Conservation (phyloP, 1,140 invertebrate species). For the Drosophila ironensis region DNA sequence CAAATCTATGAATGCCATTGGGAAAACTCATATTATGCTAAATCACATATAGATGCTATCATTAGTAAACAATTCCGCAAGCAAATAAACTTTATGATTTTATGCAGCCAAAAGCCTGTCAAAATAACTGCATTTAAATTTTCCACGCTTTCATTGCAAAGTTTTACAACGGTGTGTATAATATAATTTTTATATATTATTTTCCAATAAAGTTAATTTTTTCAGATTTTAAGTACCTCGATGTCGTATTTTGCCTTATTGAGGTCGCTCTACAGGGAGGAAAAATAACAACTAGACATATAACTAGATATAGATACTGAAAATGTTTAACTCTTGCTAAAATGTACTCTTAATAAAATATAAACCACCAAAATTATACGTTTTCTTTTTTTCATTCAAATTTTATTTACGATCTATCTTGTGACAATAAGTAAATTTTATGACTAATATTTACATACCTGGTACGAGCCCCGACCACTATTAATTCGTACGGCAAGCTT, state of each 20-base stretch:
- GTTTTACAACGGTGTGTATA: constrained; percentile 65
- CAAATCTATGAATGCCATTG: constrained; percentile 69
- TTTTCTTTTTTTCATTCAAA: too few species aligned
- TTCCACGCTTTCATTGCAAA: constrained; percentile 72
- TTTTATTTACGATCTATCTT: too few species aligned
- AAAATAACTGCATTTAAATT: constrained; percentile 78
- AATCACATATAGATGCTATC: not conserved
- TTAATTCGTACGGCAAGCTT: too few species aligned
- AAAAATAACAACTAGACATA: constrained; percentile 11
- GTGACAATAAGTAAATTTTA: too few species aligned
- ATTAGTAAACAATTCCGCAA: constrained; percentile 43
- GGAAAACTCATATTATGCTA: constrained; percentile 23
- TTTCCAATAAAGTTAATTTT: not conserved
- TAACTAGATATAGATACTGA: too few species aligned
- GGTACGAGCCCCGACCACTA: too few species aligned
- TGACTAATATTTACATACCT: too few species aligned
- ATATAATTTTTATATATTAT: not conserved
- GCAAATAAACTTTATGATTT: constrained; percentile 66
- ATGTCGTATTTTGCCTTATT: constrained; percentile 76
- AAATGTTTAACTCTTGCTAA: too few species aligned
- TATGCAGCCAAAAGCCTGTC: constrained; percentile 71
- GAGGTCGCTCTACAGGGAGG: constrained; percentile 63
- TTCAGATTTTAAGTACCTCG: constrained; percentile 71
- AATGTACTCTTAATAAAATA: too few species aligned
- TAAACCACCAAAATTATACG: too few species aligned